Base-by-base conservation (phyloP, 2,113 vertebrate species). In the Narcine bancroftii region DNA sequence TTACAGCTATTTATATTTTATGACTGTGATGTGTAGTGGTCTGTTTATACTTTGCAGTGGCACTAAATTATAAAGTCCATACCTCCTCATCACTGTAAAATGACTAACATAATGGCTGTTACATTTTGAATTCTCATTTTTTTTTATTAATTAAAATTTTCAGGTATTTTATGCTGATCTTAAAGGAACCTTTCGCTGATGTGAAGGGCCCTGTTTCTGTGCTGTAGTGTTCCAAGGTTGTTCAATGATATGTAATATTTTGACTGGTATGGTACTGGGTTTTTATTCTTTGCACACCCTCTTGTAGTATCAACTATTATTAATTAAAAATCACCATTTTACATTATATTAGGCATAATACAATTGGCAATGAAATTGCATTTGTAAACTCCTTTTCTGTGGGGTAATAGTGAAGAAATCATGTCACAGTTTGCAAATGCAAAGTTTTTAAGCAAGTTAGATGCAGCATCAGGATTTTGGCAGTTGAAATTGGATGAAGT, bases 1-100 rank as follows among this genome's bases (percentile, higher is more conserved):
- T 69, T 69, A 66, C 15, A 26, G 24, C 71, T 69, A 91, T 91
- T 91, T 47, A 66, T 71, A 69, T 47, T 91, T 91, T 69, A 66
- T 91, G 89, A 91, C 24, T 91, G 60, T 42, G 65, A 91, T 91
- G 42, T 69, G 39, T 45, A 91, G 47, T 29, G 36, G 63, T 13
- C 39, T 69, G 63, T 69, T 83, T 83, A 83, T 47, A 83, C 89
- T 91, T 91, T 42, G 42, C 10, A 69, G 39, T 91, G 63, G 39
- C 81, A 87, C 53, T 60, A 87, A 60, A 50, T 36, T 87, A 87
- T 60, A 75, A 39, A 75, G 72, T n/a, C 72, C 72, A 75, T 15
- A 75, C 72, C n/a, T 60, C 21, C 15, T 36, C 81, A 60, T 60
- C n/a, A 36, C n/a, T 60, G 33, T 60, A 56, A 87, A 63, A 63